Base-by-base conservation (phyloP, 2,113 vertebrate species). In the Coryphaenoides rupestris region DNA sequence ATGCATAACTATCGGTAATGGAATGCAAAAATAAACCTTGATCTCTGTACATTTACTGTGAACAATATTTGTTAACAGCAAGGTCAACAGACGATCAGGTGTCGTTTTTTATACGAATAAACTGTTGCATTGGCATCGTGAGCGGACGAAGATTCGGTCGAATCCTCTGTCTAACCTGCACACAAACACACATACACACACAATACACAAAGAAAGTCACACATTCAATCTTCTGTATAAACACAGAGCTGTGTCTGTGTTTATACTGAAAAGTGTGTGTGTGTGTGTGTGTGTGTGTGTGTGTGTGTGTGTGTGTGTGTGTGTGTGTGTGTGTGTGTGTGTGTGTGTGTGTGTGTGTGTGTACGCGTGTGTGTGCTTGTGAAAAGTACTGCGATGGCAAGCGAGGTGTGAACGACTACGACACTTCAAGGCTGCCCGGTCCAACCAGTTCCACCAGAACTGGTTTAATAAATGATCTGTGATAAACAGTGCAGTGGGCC, bases 401-500 rank as follows among this genome's bases (percentile, higher is more conserved):
- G 16, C 13, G 4, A 14, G 28, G 16, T 17, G 68, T 57, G 65
- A 50, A 47, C 9, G 21, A 23, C 21, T 21, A 22, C 4, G 54
- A 55, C n/a, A 54, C 13, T 22, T 21, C 19, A 15, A 55, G 54
- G 3, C 21, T 22, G 54, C 54, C 2, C 1, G 53, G 19, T 54
- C 53, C 7, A 54, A n/a, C n/a, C n/a, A n/a, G n/a, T n/a, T n/a
- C n/a, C 64, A 69, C 58, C 53, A 50, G 65, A 62, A 24, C 57
- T 71, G 59, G 57, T 63, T 74, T 75, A 63, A 64, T 40, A 63
- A 56, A 47, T 23, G 15, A 61, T 13, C 17, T 24, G 70, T 63
- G 58, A 66, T 53, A 57, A 60, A 53, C 63, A 63, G 53, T 47
- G 68, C 63, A 63, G 53, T 47, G 68, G 57, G 68, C 61, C 60